Conservation (phyloP, 2,113 vertebrate species). For the Bettongia penicillata region DNA sequence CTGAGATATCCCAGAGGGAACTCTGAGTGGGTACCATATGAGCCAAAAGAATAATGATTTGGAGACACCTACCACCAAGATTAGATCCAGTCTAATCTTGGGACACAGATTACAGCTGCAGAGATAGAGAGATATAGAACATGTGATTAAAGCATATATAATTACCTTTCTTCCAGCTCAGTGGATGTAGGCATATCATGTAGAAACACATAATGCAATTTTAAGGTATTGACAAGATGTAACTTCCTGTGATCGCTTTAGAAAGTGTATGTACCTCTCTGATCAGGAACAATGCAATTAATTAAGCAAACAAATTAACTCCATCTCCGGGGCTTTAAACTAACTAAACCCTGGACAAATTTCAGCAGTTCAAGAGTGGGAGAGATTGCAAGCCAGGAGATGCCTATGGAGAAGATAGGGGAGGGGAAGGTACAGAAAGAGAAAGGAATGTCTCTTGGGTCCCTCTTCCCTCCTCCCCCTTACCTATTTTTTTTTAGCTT, state of each 20-base stretch:
- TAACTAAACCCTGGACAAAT: not conserved
- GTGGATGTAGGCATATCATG: not conserved
- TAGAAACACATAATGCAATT: not conserved
- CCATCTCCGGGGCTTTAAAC: not conserved
- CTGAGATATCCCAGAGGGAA: not conserved
- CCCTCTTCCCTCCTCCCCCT: not conserved
- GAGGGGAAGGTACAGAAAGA: not conserved
- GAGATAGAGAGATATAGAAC: not conserved
- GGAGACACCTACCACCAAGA: not conserved
- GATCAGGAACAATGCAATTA: not conserved
- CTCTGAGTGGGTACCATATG: not conserved
- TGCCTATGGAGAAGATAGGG: not conserved
- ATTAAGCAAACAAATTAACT: not conserved
- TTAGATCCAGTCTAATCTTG: not conserved
- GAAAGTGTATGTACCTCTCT: not conserved
- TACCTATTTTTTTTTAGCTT: not conserved
- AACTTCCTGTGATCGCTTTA: not conserved
- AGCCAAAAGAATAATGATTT: not conserved
- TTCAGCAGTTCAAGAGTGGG: not conserved
- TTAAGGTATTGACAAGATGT: not conserved
- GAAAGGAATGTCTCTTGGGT: not conserved
- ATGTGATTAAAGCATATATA: not conserved
- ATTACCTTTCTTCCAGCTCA: not conserved
- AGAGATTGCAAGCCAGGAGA: not conserved
- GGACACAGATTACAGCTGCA: not conserved